Evolutionary conservation across 2,113 vertebrate species (phyloP).

Genomic region (Scytalopus superciliaris): DNA sequence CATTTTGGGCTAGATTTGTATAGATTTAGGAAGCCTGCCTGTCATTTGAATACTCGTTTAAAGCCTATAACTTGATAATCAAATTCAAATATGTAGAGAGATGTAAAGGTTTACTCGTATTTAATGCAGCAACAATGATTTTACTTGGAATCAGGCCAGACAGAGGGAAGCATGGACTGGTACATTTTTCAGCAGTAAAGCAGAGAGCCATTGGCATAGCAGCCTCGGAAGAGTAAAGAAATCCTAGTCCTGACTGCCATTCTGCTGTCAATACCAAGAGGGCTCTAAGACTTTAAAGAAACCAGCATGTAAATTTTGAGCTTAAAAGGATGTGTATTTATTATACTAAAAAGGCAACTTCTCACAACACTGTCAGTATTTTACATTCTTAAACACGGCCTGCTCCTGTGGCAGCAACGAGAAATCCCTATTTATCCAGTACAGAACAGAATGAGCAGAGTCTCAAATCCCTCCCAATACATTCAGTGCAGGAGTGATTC

Average conservation of each 20-base stretch:
- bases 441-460: background rate
- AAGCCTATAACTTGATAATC: background rate
- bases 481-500: background rate
- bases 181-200: background rate
- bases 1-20: background rate
- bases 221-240: background rate
- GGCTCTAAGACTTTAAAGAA: background rate
- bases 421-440: background rate
- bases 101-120: background rate
- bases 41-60: background rate
- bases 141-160: conserved; percentile 25
- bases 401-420: background rate
- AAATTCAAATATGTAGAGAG: background rate
- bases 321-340: background rate
- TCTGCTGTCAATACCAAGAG: background rate
- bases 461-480: background rate
- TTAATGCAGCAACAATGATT: conserved; percentile 1
- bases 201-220: background rate
- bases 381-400: background rate
- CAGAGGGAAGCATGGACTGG: background rate
- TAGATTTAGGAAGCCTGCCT: background rate
- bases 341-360: background rate
- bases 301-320: background rate
- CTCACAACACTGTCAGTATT: background rate
- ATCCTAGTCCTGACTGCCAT: background rate